phyloP scores from a whole-genome alignment of 2,888 invertebrate species.

The Eucriotettix oculatus region DNA sequence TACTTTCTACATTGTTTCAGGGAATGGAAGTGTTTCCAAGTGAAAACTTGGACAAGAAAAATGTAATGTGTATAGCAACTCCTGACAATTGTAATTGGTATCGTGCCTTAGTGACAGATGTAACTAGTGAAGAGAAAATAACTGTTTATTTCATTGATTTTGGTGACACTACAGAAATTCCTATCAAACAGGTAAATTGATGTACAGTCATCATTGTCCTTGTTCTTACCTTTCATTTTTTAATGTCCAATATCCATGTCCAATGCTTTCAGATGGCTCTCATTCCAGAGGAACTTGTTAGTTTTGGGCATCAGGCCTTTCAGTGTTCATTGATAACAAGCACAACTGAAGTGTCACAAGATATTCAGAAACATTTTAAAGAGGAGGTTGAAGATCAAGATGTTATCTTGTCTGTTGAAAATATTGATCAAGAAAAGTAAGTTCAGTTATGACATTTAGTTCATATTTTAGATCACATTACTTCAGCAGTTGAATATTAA shows the following conservation, averaged over 20 bases:
- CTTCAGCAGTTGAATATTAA: too few species aligned
- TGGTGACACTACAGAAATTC: slow-evolving; percentile 25
- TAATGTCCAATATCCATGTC: not conserved
- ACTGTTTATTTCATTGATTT: slow-evolving; percentile 29
- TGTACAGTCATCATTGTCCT: not conserved
- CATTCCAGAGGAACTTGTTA: slow-evolving; percentile 33
- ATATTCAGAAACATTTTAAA: slow-evolving; percentile 9
- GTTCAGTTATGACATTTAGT: slow-evolving; percentile 8
- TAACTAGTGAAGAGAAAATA: slow-evolving; percentile 22
- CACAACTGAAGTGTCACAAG: slow-evolving; percentile 9
- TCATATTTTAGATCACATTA: not conserved
- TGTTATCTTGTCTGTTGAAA: slow-evolving; percentile 29
- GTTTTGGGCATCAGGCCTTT: slow-evolving; percentile 23
- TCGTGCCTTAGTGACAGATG: slow-evolving; percentile 28
- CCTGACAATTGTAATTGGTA: slow-evolving; percentile 25
- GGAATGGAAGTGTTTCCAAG: too few species aligned
- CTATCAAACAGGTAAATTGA: slow-evolving; percentile 26
- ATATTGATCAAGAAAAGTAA: slow-evolving; percentile 28
- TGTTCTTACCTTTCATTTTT: not conserved
- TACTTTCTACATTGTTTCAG: too few species aligned
- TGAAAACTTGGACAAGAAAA: not conserved
- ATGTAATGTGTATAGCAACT: slow-evolving; percentile 27
- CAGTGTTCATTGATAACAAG: slow-evolving; percentile 19
- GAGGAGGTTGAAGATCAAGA: slow-evolving; percentile 17
- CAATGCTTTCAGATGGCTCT: slow-evolving; percentile 30